Conservation (phyloP, 2,888 invertebrate species). For the Dryobota labecula region DNA sequence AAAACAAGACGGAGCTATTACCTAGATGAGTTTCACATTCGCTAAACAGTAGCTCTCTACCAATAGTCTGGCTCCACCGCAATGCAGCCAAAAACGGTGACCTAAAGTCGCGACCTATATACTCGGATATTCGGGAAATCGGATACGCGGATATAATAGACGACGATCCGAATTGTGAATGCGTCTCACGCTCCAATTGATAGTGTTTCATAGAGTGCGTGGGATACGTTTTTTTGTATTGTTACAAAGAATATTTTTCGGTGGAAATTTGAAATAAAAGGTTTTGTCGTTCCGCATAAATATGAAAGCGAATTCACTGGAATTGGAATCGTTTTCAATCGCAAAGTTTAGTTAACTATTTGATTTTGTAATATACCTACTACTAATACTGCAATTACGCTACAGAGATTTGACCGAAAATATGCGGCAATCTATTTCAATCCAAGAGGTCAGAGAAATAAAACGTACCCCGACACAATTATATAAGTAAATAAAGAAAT, state of each 20-base stretch:
- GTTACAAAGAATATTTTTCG: conserved; percentile 25
- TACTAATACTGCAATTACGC: neutral
- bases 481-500: conserved; percentile 40
- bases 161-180: conserved; percentile 61
- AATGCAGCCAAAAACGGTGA: conserved; percentile 62
- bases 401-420: neutral
- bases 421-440: neutral
- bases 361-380: neutral
- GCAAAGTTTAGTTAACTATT: neutral
- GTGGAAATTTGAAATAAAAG: conserved; percentile 16
- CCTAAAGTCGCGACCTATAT: conserved; percentile 62
- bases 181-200: conserved; percentile 65
- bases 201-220: conserved; percentile 58
- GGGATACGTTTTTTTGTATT: conserved; percentile 36
- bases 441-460: conserved; percentile 1
- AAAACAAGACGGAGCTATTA: conserved; percentile 53
- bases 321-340: conserved; percentile 7
- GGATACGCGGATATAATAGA: conserved; percentile 58
- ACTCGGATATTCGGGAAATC: conserved; percentile 49
- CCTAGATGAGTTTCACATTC: conserved; percentile 57
- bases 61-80: conserved; percentile 55
- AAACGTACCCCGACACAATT: conserved; percentile 21
- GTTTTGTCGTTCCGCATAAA: conserved; percentile 12
- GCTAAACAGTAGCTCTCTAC: conserved; percentile 43
- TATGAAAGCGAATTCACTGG: conserved; percentile 8